Evolutionary conservation across 2,113 vertebrate species (phyloP).

Genomic region (Terrapene triunguis): DNA sequence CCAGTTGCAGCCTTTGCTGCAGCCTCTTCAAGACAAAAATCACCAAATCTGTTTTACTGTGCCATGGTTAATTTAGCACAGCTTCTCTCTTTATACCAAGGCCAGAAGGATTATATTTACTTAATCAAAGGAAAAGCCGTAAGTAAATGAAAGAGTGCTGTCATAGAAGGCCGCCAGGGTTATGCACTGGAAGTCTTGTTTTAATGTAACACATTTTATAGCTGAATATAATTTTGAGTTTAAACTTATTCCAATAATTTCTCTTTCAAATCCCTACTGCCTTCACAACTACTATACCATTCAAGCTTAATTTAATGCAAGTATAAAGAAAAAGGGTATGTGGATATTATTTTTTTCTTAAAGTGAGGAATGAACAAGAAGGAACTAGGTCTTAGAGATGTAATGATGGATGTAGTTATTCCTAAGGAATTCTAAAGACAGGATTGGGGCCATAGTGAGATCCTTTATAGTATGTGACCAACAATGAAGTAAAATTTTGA

Average conservation of each 20-base stretch:
- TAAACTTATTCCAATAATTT: neutral
- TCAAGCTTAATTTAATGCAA: neutral
- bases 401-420: neutral
- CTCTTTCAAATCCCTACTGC: neutral
- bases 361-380: neutral
- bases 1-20: neutral
- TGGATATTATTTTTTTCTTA: neutral
- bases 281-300: neutral
- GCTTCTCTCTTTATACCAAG: neutral
- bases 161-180: neutral
- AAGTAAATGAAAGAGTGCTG: constrained; percentile 1
- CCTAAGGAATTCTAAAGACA: neutral
- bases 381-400: neutral
- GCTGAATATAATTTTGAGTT: neutral
- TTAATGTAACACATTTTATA: constrained; percentile 7
- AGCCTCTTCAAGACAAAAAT: neutral
- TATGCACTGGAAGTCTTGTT: neutral
- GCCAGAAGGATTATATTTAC: constrained; percentile 20
- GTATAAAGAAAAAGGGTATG: neutral
- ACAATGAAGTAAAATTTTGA: neutral
- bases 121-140: constrained; percentile 25
- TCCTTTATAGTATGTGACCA: neutral
- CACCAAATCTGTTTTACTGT: neutral
- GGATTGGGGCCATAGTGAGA: neutral
- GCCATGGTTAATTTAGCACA: neutral